Base-by-base conservation (phyloP, 2,797 vertebrate genomes). In the Melanotaenia nigrans region DNA sequence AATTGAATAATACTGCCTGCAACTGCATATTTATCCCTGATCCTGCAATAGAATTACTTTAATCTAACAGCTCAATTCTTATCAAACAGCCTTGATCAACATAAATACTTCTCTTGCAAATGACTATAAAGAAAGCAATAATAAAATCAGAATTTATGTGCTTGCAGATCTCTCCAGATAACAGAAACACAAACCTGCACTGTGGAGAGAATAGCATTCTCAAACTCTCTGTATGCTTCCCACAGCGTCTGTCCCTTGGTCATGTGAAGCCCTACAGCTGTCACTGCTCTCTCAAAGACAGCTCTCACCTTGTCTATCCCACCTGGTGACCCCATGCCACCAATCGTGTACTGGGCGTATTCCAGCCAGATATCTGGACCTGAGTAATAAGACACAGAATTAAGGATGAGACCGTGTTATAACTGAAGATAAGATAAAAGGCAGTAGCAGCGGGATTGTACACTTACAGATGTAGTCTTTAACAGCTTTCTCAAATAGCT, bases 331-430 rank as follows among this genome's bases (percentile, higher is more conserved):
- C 96, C 98, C 72, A 99, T 98, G 30, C 97, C 97, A 1, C 98
- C 97, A 0, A 99, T 98, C 0, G 98, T 98, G 86, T 97, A 99
- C 79, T 99, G 97, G 32, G 96, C 96, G 0, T 96, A 99, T 64
- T 99, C 98, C 28, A 99, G 88, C 98, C 98, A 99, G 66, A 99
- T 97, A 62, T 99, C 97, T 56, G 98, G 98, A 90, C 97, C 98
- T 99, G 38, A 7, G 55, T 33, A 54, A 20, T 22, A 78, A 68
- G 3, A 65, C 9, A 38, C 11, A 24, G 10, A 42, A 35, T 56
- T 49, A 61, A 47, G 22, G 1, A 77, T 42, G 60, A 5, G 2
- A 56, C 51, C 0, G 20, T 13, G 25, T 40, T 55, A 53, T 2
- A 28, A 7, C 8, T n/a, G 5, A 35, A 63, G 28, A 12, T 53